Base-by-base conservation (phyloP, 2,888 invertebrate species). In the Dastarcus helophoroides region DNA sequence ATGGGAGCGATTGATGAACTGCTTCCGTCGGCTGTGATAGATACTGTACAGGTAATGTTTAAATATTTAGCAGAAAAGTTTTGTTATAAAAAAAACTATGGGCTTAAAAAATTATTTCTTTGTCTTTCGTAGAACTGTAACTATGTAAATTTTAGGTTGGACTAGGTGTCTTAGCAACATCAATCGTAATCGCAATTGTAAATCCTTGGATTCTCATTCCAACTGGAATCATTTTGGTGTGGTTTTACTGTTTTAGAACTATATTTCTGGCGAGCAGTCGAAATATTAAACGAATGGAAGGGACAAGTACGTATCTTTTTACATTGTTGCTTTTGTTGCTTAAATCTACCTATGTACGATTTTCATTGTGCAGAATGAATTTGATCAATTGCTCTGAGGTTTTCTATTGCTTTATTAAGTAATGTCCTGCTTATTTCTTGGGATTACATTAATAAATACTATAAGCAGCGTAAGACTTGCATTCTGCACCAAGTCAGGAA, bases 261-360 rank as follows among this genome's bases (percentile, higher is more conserved):
- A 65, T 81, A 41, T 88, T 81, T 61, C 62, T 88, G 14, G 55
- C 67, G 10, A 82, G 83, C 6, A 80, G 84, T 13, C 62, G 85
- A 14, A 79, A 79, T 48, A 59, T 86, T 21, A 88, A 77, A 58
- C 59, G 76, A 44, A 64, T 79, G 2, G 79, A 79, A 52, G 74
- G 76, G 43, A 69, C 73, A 10, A 73, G 77, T 77, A 45, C 68
- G 69, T 63, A 22, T 14, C 19, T 17, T n/a, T 7, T 17, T 7
- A 17, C n/a, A 6, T 17, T n/a, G 6, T n/a, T 17, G n/a, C n/a
- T 17, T n/a, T n/a, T n/a, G n/a, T n/a, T n/a, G n/a, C n/a, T n/a
- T n/a, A n/a, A n/a, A n/a, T n/a, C n/a, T n/a, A n/a, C n/a, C n/a
- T n/a, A n/a, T n/a, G n/a, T n/a, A n/a, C n/a, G n/a, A n/a, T n/a